Base-by-base conservation (phyloP, 2,888 invertebrate genomes). In the Drosophila stalkeri region DNA sequence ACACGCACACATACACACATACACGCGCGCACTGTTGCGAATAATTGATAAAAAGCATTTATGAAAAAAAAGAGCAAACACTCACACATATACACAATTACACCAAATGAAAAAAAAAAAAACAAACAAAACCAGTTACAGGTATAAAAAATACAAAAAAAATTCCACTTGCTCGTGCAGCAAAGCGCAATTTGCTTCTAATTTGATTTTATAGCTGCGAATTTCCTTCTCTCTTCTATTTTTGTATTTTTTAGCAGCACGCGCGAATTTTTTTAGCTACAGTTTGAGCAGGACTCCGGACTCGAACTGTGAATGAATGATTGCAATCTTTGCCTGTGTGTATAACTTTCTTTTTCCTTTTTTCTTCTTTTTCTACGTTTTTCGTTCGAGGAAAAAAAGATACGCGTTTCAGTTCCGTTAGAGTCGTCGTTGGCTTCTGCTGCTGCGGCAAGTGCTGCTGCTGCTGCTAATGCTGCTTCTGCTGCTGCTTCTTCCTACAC, bases 251-350 rank as follows among this genome's bases (percentile, higher is more conserved):
- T 31, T 27, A 18, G 20, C 51, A 31, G 31, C 63, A 56, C 63
- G 73, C 72, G 61, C 63, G 43, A 49, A 52, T 49, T 64, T 72
- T 72, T 65, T 64, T 49, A 57, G 67, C 63, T 63, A 67, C 71
- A 54, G 51, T 81, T 71, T 64, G 55, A 56, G 56, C 56, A 41
- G 55, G 41, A 56, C 23, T 51, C 31, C 68, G 70, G 33, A 55
- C 67, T 41, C 55, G 68, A 55, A 64, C 70, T 71, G 77, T 86
- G 88, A 87, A 90, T 91, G 91, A 92, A 92, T 88, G 90, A 77
- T 86, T 86, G 86, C 90, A 89, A 82, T 90, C 90, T 90, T 78
- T 80, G 51, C 14, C 82, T 88, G 84, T 91, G 90, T 91, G 91
- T 91, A 91, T 91, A 87, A 86, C 90, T 89, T 91, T 82, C 77